Conservation (phyloP, 2,113 vertebrate species). For the Gasterosteus aculeatus region DNA sequence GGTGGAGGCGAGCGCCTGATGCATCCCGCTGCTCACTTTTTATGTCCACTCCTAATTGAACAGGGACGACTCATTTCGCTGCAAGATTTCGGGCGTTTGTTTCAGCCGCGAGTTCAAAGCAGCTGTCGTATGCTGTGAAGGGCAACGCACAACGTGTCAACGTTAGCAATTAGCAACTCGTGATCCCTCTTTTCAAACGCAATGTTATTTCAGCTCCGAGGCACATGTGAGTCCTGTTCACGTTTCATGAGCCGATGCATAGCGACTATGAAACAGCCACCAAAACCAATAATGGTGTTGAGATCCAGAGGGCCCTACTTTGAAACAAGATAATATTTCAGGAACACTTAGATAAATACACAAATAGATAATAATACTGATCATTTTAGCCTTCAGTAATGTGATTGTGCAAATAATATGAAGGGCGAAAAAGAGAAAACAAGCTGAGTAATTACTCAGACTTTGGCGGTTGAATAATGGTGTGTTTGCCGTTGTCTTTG, state of each 20-base stretch:
- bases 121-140: conserved; percentile 22
- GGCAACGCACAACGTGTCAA: conserved; percentile 19
- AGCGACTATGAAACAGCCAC: not conserved
- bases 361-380: not conserved
- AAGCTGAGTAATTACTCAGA: not conserved
- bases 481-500: not conserved
- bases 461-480: not conserved
- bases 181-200: conserved; percentile 9
- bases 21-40: conserved; percentile 43
- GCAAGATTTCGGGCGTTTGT: conserved; percentile 8
- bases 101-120: conserved; percentile 35
- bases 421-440: not conserved
- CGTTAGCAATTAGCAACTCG: conserved; percentile 21
- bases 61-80: conserved; percentile 26
- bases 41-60: conserved; percentile 43
- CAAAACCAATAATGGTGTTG: not conserved
- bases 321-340: not conserved
- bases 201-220: not conserved
- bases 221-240: not conserved
- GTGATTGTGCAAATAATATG: not conserved
- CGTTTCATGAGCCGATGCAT: not conserved
- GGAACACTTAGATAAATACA: not conserved
- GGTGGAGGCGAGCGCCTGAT: conserved; percentile 26
- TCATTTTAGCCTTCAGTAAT: not conserved
- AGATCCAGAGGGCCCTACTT: not conserved